Evolutionary conservation across 2,888 invertebrate species (phyloP), one percentile per base, ranked within the genome.

Genomic region (Drepanosiphum platanoidis): DNA sequence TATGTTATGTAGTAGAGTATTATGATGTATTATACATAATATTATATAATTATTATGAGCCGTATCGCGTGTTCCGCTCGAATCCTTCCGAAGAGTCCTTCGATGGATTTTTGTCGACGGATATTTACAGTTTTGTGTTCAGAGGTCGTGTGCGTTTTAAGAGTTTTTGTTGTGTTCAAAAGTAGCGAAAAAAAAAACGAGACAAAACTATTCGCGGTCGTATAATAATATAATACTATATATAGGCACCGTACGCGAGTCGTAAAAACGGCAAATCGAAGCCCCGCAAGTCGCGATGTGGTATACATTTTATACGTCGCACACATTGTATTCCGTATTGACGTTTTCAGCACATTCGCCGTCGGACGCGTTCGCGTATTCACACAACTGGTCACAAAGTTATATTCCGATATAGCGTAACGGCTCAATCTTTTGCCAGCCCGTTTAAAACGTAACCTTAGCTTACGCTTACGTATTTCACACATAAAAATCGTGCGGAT

Each of bases 271-370:
- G 27, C 58, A 18, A 61, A 61, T 61, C 9, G 77, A 77, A 77
- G 27, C 27, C 77, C 13, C 18, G 39, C 39, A 61, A 61, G 27
- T 27, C 39, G 32, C 58, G n/a, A 77, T 36, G 27, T 30, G 36
- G 61, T 22, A 7, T n/a, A 27, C 9, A 8, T n/a, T 9, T 15
- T 34, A 15, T 36, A 36, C n/a, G 8, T 9, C 58, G 36, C 32
- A 61, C 30, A n/a, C 52, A 52, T 52, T 61, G 61, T 58, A n/a
- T 61, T 52, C 34, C 58, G 39, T 77, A 77, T 77, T 61, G 77
- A 77, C 61, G 77, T 61, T 77, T 77, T 61, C 30, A 34, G 27
- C 7, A 27, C 18, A 61, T 77, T 77, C 18, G 61, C 9, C 27
- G 52, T 15, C 52, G 9, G 36, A 39, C 36, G 61, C 58, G 22